Percentiles rank a stretch among this genome's conserved stretches.
Conservation (phyloP, 2,113 vertebrate genomes). For the Kryptolebias marmoratus region DNA sequence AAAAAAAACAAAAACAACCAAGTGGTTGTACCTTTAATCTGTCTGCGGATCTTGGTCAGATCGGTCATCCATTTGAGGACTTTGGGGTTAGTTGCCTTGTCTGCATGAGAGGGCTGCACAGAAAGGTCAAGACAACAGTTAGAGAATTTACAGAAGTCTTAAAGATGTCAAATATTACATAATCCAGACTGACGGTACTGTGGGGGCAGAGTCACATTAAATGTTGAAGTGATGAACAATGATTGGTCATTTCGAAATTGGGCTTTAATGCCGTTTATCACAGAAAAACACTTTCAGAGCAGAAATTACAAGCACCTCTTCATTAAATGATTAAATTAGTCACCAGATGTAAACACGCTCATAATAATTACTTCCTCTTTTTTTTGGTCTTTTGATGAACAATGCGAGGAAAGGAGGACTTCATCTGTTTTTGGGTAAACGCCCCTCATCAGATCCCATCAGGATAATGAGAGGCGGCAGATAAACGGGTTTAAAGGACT, state of each 20-base stretch:
- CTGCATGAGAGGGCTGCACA: slow-evolving; percentile 91
- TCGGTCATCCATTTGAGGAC: slow-evolving; percentile 99
- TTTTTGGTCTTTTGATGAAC: too few species aligned
- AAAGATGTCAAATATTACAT: not conserved
- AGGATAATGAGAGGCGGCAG: too few species aligned
- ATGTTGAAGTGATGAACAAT: not conserved
- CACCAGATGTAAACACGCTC: too few species aligned
- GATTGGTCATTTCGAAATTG: not conserved
- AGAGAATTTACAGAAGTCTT: not conserved
- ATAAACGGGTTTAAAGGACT: too few species aligned
- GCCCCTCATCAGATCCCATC: too few species aligned
- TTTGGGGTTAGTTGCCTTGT: slow-evolving; percentile 97
- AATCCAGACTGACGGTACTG: not conserved
- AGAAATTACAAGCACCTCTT: not conserved
- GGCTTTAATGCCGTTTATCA: not conserved
- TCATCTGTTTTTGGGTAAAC: too few species aligned
- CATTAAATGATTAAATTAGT: too few species aligned
- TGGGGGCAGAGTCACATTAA: not conserved
- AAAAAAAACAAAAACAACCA: not conserved
- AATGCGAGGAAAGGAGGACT: too few species aligned
- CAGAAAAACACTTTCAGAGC: not conserved
- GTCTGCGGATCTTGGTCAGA: slow-evolving; percentile 93
- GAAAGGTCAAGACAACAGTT: not conserved
- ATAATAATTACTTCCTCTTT: too few species aligned
- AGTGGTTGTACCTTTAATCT: slow-evolving; percentile 91